Conservation (phyloP, 2,888 invertebrate genomes). For the Eupithecia subumbrata region DNA sequence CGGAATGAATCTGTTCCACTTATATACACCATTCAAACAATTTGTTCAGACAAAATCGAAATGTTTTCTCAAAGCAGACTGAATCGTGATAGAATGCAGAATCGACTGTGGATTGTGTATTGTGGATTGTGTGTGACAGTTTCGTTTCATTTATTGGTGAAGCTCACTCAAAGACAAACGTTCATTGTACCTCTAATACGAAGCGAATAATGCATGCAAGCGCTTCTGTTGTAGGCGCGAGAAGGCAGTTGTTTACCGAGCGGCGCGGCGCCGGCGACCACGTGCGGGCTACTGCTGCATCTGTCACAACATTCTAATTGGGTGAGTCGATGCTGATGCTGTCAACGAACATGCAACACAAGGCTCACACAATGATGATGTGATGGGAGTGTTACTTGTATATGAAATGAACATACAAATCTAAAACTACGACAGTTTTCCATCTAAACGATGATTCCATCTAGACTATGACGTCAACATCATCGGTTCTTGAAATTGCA, state of each 20-base stretch:
- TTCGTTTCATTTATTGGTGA: neutral
- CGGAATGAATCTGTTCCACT: neutral
- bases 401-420: neutral
- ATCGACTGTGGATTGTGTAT: neutral
- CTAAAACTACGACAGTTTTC: neutral
- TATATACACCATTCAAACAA: neutral
- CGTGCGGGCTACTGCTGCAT: constrained; percentile 19
- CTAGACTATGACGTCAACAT: neutral
- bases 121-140: neutral
- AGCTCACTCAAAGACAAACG: neutral
- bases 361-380: neutral
- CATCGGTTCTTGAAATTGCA: neutral
- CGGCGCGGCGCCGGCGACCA: no score
- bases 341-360: neutral
- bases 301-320: constrained; percentile 4
- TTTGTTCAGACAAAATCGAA: neutral
- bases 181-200: neutral
- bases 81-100: neutral
- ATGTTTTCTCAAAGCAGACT: neutral
- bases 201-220: neutral
- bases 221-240: neutral
- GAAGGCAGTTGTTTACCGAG: constrained; percentile 14
- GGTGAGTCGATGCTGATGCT: neutral
- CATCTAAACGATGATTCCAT: neutral
- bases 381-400: neutral